Percentiles rank a stretch among this genome's conserved stretches.
phyloP scores from a whole-genome alignment of 1,140 invertebrate species.

The Anoplophora glabripennis region DNA sequence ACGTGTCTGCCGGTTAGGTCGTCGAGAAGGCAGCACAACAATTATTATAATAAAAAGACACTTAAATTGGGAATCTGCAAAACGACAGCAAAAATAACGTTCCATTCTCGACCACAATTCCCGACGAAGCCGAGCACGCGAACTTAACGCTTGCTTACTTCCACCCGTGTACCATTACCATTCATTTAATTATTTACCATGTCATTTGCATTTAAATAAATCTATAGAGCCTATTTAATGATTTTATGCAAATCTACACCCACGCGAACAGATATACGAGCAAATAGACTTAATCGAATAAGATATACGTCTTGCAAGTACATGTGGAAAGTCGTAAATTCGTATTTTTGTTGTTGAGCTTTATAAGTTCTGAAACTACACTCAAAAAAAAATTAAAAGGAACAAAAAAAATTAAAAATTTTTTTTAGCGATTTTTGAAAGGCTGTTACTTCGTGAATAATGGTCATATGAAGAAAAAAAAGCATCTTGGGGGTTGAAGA shows the following conservation, averaged over 20 bases:
- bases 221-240: no score
- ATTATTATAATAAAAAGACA: slow-evolving; percentile 2
- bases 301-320: slow-evolving; percentile 6
- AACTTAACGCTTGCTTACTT: slow-evolving; percentile 4
- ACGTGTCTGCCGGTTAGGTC: no score
- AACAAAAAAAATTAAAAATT: no score
- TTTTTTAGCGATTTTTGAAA: no score
- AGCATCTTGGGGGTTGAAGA: no score
- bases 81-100: not conserved
- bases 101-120: not conserved
- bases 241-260: slow-evolving; percentile 16
- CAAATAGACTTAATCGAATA: slow-evolving; percentile 34
- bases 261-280: slow-evolving; percentile 16
- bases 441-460: no score
- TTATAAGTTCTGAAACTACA: no score
- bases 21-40: not conserved
- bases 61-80: not conserved
- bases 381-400: no score
- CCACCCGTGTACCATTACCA: not conserved
- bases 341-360: no score
- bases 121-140: not conserved
- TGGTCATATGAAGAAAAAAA: no score
- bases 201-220: slow-evolving; percentile 2
- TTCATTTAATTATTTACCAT: not conserved
- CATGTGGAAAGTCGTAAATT: no score